Percentiles rank a stretch among this genome's conserved stretches.
These are phyloP conservation scores for Neotoma lepida DNA, from an alignment of 2,113 vertebrate species.

Conservation along the genomic window DNA sequence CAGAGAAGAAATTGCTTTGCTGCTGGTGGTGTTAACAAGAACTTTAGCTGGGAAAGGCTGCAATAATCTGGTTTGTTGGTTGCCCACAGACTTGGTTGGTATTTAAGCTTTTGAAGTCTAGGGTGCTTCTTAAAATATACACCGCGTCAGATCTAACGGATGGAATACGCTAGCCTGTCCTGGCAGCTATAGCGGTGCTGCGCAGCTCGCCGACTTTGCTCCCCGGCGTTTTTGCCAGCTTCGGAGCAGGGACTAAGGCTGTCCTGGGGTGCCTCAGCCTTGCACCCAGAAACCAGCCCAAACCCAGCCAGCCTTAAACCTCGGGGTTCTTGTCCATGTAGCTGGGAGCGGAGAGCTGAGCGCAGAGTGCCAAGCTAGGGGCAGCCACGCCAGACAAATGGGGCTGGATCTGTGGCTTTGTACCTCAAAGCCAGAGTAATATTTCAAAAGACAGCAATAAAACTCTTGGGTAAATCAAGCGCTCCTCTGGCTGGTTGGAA, in stretches of 20 bases:
- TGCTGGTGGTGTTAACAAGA: neutral
- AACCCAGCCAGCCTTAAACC: neutral
- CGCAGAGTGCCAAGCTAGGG: neutral
- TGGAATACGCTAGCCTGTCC: neutral
- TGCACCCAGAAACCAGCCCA: neutral
- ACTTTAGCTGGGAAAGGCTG: neutral
- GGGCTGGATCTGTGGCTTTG: conserved; percentile 64
- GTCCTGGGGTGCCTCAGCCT: neutral
- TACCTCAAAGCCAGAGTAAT: conserved; percentile 68
- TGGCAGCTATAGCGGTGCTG: neutral
- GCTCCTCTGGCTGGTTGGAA: conserved; percentile 58
- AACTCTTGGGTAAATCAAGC: conserved; percentile 62
- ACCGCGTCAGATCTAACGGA: neutral
- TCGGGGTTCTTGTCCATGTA: neutral
- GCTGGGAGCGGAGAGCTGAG: neutral
- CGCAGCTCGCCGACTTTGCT: neutral
- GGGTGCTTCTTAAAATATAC: conserved; percentile 14
- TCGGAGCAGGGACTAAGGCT: neutral
- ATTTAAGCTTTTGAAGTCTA: conserved; percentile 13
- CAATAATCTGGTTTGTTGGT: neutral
- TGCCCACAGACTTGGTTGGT: neutral
- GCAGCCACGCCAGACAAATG: conserved; percentile 63
- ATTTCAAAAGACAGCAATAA: conserved; percentile 75
- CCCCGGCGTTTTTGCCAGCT: neutral
- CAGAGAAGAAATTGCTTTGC: neutral